Base-by-base conservation (phyloP, 30 jellyfish, hydroid and myxozoan species). In the Aurelia aurita complex sp. Pacific region DNA sequence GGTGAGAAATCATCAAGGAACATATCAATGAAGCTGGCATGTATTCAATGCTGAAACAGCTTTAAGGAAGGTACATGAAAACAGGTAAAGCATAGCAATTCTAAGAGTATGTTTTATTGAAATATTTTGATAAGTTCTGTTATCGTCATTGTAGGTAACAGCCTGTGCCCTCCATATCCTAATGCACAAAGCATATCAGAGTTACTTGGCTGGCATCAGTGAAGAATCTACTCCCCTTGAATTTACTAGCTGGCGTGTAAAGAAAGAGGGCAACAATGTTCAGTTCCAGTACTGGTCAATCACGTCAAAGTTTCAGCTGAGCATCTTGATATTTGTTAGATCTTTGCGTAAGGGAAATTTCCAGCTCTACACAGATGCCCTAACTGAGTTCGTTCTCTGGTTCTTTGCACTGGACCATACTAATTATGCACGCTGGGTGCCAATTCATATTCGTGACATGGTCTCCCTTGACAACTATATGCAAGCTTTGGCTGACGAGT, bases 271-370 rank as follows among this genome's bases (percentile, higher is more conserved):
- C 35, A 16, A 2, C 43, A 15, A 46, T 67, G 83, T 83, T 5
- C 83, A 80, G 38, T 80, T 80, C 55, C 90, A 33, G 63, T 80
- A 32, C 42, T 80, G 90, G 90, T 52, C 62, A 11, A 36, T 80
- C 16, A 50, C 77, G 17, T 70, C 5, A 15, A 42, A 67, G 82
- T 43, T 80, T 5, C 73, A 80, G 65, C 46, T 80, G 35, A 16
- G 7, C 9, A 74, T 80, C 15, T 71, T 80, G 50, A 14, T 71
- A 52, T 80, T 61, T 61, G 69, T 61, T 1, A 61, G 69, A 61
- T 61, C 29, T 61, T 23, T 61, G 69, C 69, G 29, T 2, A 10
- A 61, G 35, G 69, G 35, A 10, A 61, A 23, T 23, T 61, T 61
- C 13, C 35, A 61, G 29, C 35, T 61, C 15, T 61, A 61, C 69